Conservation (phyloP, 1,140 invertebrate species). For the Doryteuthis pealeii region DNA sequence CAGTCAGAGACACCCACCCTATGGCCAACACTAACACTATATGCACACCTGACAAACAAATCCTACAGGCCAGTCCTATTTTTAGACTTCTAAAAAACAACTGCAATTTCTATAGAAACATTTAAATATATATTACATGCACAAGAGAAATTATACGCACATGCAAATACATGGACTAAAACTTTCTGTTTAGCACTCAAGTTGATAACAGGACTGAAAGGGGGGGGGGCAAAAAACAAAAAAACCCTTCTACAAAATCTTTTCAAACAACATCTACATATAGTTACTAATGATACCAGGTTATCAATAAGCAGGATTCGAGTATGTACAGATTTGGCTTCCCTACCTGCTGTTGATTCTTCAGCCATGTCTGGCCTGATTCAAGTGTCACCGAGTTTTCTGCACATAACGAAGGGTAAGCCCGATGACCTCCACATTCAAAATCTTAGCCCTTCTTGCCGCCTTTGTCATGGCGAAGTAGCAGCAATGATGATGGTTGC, state of each 20-base stretch:
- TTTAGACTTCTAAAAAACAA: neutral
- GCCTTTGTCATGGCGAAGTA: neutral
- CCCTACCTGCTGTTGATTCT: neutral
- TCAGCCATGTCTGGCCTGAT: neutral
- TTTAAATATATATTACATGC: too few species aligned
- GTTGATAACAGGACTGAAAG: too few species aligned
- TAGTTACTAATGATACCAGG: too few species aligned
- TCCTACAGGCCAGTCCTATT: neutral
- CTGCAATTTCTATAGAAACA: neutral
- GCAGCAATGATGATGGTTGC: too few species aligned
- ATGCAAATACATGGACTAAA: too few species aligned
- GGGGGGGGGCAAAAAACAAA: too few species aligned
- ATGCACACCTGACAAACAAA: constrained; percentile 9
- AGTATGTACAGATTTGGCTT: too few species aligned
- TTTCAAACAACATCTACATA: too few species aligned
- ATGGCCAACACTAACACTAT: neutral
- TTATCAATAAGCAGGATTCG: too few species aligned
- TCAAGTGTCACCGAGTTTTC: neutral
- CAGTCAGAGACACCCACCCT: neutral
- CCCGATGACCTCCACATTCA: neutral
- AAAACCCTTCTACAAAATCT: too few species aligned
- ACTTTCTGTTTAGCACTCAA: too few species aligned
- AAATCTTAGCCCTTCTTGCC: neutral
- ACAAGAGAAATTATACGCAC: too few species aligned
- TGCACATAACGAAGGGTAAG: neutral